phyloP scores from a whole-genome alignment of 1,140 invertebrate species.

The Trichonephila inaurata region DNA sequence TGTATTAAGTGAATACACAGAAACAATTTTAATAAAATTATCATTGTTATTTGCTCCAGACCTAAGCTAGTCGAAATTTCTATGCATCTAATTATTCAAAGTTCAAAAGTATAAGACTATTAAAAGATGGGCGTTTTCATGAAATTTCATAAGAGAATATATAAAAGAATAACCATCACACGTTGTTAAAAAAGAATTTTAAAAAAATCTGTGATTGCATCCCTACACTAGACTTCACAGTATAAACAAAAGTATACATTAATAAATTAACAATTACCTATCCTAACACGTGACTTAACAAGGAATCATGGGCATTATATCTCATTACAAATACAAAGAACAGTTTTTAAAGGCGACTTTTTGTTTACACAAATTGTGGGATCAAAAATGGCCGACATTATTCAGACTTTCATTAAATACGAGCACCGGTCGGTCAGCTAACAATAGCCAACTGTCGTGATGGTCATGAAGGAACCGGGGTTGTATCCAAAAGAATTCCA shows the following conservation, averaged over 20 bases:
- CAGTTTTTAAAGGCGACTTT: background rate
- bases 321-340: background rate
- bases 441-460: background rate
- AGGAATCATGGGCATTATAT: background rate
- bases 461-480: background rate
- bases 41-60: too few species aligned
- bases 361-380: background rate
- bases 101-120: too few species aligned
- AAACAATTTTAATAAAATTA: too few species aligned
- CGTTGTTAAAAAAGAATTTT: background rate
- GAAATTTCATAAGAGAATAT: too few species aligned
- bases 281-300: background rate
- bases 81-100: too few species aligned
- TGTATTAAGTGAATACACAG: too few species aligned
- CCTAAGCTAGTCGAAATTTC: too few species aligned
- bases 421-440: background rate
- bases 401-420: background rate
- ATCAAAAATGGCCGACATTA: background rate
- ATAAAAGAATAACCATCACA: background rate
- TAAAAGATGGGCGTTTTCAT: too few species aligned
- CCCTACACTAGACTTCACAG: too few species aligned
- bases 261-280: conserved; percentile 5
- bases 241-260: background rate
- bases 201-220: background rate
- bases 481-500: background rate